phyloP scores from a whole-genome alignment of 2,888 invertebrate species.

The Ectemnius cavifrons region DNA sequence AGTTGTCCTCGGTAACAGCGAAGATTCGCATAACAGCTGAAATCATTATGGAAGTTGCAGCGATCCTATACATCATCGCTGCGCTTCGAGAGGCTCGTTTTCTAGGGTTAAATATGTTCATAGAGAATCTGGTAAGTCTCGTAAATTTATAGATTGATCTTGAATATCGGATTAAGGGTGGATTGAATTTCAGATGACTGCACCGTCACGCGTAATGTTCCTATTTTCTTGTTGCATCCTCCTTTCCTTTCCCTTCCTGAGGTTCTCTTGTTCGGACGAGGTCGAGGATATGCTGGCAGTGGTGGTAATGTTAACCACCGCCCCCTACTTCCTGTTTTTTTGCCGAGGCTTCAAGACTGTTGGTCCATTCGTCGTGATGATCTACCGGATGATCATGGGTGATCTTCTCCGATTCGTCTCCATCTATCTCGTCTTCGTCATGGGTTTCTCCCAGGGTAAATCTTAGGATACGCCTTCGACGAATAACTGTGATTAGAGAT shows the following conservation, averaged over 20 bases:
- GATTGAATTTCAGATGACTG: slow-evolving; percentile 84
- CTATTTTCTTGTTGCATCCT: slow-evolving; percentile 94
- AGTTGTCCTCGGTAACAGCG: slow-evolving; percentile 81
- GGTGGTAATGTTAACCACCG: slow-evolving; percentile 95
- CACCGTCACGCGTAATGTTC: slow-evolving; percentile 95
- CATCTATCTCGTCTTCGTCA: slow-evolving; percentile 97
- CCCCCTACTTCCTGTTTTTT: slow-evolving; percentile 98
- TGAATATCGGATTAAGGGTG: background rate
- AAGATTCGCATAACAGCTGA: slow-evolving; percentile 89
- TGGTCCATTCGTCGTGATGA: slow-evolving; percentile 99
- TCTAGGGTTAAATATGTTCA: slow-evolving; percentile 95
- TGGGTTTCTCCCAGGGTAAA: slow-evolving; percentile 97
- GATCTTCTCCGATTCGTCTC: slow-evolving; percentile 96
- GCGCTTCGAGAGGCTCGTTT: slow-evolving; percentile 94
- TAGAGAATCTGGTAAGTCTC: slow-evolving; percentile 92
- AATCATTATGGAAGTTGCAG: slow-evolving; percentile 88
- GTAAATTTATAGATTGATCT: background rate
- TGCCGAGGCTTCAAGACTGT: slow-evolving; percentile 99
- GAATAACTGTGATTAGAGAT: background rate
- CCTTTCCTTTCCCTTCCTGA: slow-evolving; percentile 89
- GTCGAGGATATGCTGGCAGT: slow-evolving; percentile 95
- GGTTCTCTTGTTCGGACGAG: slow-evolving; percentile 90
- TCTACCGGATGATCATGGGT: slow-evolving; percentile 98
- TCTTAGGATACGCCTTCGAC: background rate
- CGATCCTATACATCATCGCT: slow-evolving; percentile 90